Evolutionary conservation across 2,113 vertebrate genomes (phyloP), one percentile per base, ranked within the genome.

Genomic region (Eclectus roratus): DNA sequence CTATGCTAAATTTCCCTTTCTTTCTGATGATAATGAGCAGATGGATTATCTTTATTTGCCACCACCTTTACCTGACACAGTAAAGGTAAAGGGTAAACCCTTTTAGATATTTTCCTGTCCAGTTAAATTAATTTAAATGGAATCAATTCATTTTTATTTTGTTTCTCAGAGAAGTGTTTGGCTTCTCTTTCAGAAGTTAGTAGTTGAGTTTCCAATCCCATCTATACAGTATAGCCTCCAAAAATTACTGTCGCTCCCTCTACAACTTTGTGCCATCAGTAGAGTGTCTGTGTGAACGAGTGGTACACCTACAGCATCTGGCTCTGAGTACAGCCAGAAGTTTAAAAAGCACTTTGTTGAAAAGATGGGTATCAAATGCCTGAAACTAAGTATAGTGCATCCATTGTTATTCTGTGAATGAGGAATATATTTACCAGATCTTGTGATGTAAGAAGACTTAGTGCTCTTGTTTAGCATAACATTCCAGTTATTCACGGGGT

Each of bases 391-490:
- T n/a, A 80, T 18, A 97, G 87, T 79, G 19, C 19, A 29, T 17
- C 65, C 31, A 8, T 93, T 96, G 91, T 95, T 87, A 44, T 6
- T 61, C 41, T 47, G 23, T 94, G 88, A 94, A 96, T 72, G 92
- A 84, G 61, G 56, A 96, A 89, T 92, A 35, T 71, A 76, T 91
- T 94, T 82, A 84, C 85, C 52, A 81, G 77, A 72, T 81, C 94
- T 84, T 91, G 80, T 97, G 94, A 94, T 92, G 90, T 79, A 76
- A 52, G 79, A 66, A 53, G 65, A 56, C 74, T 92, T 92, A 74
- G 64, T 65, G 77, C 61, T 81, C 47, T 60, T 96, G 80, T 93
- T 92, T 53, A 87, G 65, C 61, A 12, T 56, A 66, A 47, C 61
- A 58, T 89, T 96, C n/a, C 39, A 79, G n/a, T 93, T 81, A 65